phyloP scores from a whole-genome alignment of 2,888 invertebrate genomes.

The Boloria selene region DNA sequence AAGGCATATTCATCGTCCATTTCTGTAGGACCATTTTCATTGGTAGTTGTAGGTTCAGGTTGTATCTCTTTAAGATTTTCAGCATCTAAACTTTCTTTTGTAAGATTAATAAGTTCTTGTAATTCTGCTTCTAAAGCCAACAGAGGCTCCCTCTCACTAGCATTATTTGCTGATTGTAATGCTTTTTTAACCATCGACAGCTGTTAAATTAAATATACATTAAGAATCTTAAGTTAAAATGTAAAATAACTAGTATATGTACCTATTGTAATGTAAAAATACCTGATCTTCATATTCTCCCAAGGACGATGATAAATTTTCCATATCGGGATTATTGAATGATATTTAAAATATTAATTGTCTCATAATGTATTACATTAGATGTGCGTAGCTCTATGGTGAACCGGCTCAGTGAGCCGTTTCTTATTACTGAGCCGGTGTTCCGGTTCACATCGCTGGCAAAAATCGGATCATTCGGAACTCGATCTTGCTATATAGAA shows the following conservation, averaged over 20 bases:
- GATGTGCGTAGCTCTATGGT: too few species aligned
- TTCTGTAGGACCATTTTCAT: constrained; percentile 47
- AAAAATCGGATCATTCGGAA: too few species aligned
- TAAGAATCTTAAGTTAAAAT: neutral
- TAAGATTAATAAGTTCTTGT: constrained; percentile 86
- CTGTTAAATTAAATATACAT: constrained; percentile 58
- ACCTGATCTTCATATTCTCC: constrained; percentile 73
- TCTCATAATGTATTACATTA: too few species aligned
- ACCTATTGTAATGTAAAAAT: constrained; percentile 17
- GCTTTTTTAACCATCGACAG: constrained; percentile 84
- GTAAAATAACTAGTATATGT: too few species aligned
- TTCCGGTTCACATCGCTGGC: too few species aligned
- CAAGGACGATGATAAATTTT: constrained; percentile 63
- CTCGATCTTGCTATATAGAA: too few species aligned
- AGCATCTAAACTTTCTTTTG: constrained; percentile 82
- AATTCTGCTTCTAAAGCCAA: constrained; percentile 84
- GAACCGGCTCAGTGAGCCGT: too few species aligned
- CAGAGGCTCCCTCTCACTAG: constrained; percentile 81
- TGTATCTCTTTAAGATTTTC: constrained; percentile 42
- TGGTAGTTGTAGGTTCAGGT: constrained; percentile 29
- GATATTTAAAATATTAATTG: too few species aligned
- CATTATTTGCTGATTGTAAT: constrained; percentile 69
- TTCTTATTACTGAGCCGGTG: too few species aligned
- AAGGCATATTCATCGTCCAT: constrained; percentile 84
- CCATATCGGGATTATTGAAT: constrained; percentile 49